Base-by-base conservation (phyloP, 2,888 invertebrate genomes). In the Drosophila kokeensis region DNA sequence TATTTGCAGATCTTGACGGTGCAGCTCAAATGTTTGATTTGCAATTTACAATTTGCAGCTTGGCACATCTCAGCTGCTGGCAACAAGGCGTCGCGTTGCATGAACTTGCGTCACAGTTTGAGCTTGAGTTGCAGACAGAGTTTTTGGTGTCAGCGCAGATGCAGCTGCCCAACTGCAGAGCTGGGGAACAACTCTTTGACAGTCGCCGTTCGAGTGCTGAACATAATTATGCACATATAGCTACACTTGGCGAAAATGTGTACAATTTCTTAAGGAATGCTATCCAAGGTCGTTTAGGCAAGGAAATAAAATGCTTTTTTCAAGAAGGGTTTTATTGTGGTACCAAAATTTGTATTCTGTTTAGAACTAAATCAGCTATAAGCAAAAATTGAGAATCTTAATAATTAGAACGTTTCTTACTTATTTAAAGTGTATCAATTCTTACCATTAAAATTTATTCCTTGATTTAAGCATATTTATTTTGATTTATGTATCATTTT, bases 191-290 rank as follows among this genome's bases (percentile, higher is more conserved):
- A 75, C 66, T 71, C 61, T 80, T 76, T 78, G 76, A 76, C 79
- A 82, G 82, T 64, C 52, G 76, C 69, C 57, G 70, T 66, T 68
- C 61, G 64, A 66, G 42, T 67, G 64, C 60, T 38, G 75, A 73
- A 63, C 82, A 85, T 87, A 89, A 87, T 85, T 86, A 88, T 87
- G 73, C 82, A 81, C 74, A 80, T 50, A 60, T 38, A 42, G 65
- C 54, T 53, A 55, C 55, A 55, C 55, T 29, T 11, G 8, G 1
- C 13, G 55, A 55, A 55, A 55, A n/a, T n/a, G 2, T 27, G 1
- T 11, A 18, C 1, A 11, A 18, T 2, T 27, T 18, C 29, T 21
- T 34, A 34, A 18, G 8, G 5, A 27, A 10, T 8, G 5, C 18
- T 27, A 18, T 27, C 6, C 10, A 18, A 21, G 21, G 21, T 21